phyloP scores from a whole-genome alignment of 2,888 invertebrate species.

The Seira sanloemensis region DNA sequence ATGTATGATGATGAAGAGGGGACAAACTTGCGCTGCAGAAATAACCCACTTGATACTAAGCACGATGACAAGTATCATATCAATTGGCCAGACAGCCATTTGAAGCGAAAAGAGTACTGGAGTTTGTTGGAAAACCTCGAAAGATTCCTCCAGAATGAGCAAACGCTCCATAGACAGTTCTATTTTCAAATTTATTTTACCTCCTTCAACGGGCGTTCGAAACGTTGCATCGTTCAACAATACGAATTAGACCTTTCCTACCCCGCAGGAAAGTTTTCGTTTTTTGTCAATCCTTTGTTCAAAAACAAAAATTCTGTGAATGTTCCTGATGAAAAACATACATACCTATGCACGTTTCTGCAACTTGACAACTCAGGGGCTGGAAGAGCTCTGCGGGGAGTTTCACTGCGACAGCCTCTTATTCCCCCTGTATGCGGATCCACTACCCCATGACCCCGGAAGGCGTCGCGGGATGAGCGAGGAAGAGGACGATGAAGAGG shows the following conservation, averaged over 20 bases:
- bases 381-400: constrained; percentile 48
- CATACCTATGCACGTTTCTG: constrained; percentile 47
- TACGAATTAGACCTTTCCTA: constrained; percentile 55
- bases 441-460: constrained; percentile 12
- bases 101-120: constrained; percentile 55
- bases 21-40: constrained; percentile 38
- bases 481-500: constrained; percentile 31
- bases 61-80: constrained; percentile 54
- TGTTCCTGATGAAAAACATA: no score
- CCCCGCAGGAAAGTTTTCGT: constrained; percentile 53
- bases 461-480: background rate
- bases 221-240: constrained; percentile 59
- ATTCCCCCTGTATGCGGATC: constrained; percentile 46
- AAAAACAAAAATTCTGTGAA: no score
- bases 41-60: constrained; percentile 40
- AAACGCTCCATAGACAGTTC: constrained; percentile 51
- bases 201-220: constrained; percentile 45
- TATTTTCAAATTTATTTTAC: constrained; percentile 64
- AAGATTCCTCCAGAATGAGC: constrained; percentile 54
- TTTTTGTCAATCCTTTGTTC: no score
- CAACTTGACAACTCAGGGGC: constrained; percentile 25
- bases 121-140: constrained; percentile 58
- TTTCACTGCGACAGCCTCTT: constrained; percentile 54
- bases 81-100: constrained; percentile 49
- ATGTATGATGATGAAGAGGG: constrained; percentile 62